These are phyloP conservation scores for Anisognathus igniventris DNA, from an alignment of 2,797 vertebrate genomes.

Conservation along the genomic window DNA sequence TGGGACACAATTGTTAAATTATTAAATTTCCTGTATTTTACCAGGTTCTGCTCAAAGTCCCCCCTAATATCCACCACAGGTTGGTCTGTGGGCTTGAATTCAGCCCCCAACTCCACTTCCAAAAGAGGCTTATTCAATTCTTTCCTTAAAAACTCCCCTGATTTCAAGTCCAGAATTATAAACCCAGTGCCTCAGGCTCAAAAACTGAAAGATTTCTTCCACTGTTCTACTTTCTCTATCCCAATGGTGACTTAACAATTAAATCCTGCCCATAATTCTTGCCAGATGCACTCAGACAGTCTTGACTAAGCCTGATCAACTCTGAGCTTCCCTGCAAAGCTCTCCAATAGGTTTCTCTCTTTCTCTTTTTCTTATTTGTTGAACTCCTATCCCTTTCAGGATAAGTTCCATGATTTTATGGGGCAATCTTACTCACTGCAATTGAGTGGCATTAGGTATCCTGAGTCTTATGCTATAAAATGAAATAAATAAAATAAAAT, in stretches of 20 bases:
- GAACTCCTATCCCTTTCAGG: not conserved
- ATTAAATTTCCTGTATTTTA: not conserved
- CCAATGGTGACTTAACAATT: not conserved
- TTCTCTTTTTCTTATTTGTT: not conserved
- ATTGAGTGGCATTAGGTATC: no score
- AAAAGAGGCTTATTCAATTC: not conserved
- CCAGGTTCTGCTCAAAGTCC: not conserved
- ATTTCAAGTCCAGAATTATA: not conserved
- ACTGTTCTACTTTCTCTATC: not conserved
- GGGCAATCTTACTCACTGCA: not conserved
- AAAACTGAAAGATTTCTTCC: not conserved
- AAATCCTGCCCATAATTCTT: not conserved
- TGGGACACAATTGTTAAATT: not conserved
- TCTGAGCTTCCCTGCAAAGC: not conserved
- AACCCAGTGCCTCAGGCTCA: rapidly evolving
- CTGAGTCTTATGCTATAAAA: not conserved
- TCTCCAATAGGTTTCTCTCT: not conserved
- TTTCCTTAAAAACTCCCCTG: not conserved
- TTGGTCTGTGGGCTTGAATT: not conserved
- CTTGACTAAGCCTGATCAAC: not conserved
- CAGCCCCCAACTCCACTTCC: not conserved
- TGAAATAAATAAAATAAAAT: no score
- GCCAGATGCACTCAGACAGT: not conserved
- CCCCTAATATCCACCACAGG: not conserved
- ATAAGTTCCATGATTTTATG: not conserved